Evolutionary conservation across 2,888 invertebrate genomes (phyloP), one percentile per base, ranked within the genome.

Genomic region (Dinocampus coccinellae): DNA sequence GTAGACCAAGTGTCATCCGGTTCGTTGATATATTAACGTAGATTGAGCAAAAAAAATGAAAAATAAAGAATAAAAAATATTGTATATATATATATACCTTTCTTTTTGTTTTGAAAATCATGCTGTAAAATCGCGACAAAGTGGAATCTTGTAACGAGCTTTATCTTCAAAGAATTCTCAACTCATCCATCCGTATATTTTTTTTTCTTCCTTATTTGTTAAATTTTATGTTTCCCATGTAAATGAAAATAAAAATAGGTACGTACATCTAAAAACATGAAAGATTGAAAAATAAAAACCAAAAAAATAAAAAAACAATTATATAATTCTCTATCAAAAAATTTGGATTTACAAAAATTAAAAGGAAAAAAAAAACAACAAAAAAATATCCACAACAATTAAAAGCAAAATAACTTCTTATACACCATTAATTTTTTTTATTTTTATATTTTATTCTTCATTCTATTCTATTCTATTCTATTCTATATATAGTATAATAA

Each of bases 1-100:
- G 55, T 55, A 55, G 24, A 26, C 55, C 55, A 2, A 55, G 26
- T 55, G 55, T 55, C 55, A 55, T 55, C 55, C 55, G 55, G 55
- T 55, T 55, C 55, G 55, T 55, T 55, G 55, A 55, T 55, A 24
- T 55, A 55, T 55, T 55, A 55, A 26, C 55, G 55, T 26, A 22
- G 55, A 22, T 55, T 55, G 26, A 55, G 55, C n/a, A 11, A 55
- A 26, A 55, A 3, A 55, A 16, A 16, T n/a, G 7, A 4, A 29
- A 4, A 29, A n/a, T n/a, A n/a, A n/a, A n/a, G n/a, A n/a, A n/a
- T n/a, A n/a, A n/a, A n/a, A n/a, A n/a, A n/a, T n/a, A n/a, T n/a
- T 29, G 7, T n/a, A 29, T 29, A 29, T 29, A 7, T 29, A 29
- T 29, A 29, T 7, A 29, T 7, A 7, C 29, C 13, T 47, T 16